These are phyloP conservation scores for Hirudo medicinalis DNA, from an alignment of 1,140 invertebrate genomes.

Conservation along the genomic window DNA sequence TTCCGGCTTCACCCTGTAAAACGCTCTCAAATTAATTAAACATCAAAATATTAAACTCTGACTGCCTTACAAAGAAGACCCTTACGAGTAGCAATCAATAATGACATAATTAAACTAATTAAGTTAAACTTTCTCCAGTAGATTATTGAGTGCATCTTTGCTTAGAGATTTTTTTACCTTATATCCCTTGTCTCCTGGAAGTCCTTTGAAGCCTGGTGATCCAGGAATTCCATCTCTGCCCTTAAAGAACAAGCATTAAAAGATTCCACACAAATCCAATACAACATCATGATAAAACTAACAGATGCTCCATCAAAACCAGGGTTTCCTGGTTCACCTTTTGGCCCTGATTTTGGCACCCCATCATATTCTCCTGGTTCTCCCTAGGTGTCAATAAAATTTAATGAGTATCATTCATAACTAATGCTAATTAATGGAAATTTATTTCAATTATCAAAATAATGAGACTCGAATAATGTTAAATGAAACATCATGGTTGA, in stretches of 20 bases:
- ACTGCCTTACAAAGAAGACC: too few species aligned
- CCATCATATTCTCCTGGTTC: not conserved
- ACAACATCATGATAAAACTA: too few species aligned
- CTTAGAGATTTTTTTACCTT: too few species aligned
- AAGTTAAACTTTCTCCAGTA: too few species aligned
- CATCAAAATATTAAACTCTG: too few species aligned
- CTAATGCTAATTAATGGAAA: not conserved
- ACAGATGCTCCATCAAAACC: not conserved
- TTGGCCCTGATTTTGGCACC: not conserved
- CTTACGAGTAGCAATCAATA: too few species aligned
- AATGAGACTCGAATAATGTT: not conserved
- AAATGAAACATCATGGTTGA: not conserved
- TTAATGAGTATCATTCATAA: not conserved
- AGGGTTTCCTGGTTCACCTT: not conserved
- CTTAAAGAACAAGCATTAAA: not conserved
- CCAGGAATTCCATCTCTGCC: not conserved
- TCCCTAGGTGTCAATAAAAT: not conserved
- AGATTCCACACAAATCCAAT: too few species aligned
- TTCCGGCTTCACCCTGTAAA: too few species aligned
- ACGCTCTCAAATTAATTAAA: too few species aligned
- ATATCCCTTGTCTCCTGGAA: not conserved
- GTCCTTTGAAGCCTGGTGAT: not conserved
- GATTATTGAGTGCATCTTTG: too few species aligned
- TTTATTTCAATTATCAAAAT: constrained; percentile 3
- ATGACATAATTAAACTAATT: too few species aligned